Conservation (phyloP, 1,140 invertebrate genomes). For the Rhagoletis zephyria region DNA sequence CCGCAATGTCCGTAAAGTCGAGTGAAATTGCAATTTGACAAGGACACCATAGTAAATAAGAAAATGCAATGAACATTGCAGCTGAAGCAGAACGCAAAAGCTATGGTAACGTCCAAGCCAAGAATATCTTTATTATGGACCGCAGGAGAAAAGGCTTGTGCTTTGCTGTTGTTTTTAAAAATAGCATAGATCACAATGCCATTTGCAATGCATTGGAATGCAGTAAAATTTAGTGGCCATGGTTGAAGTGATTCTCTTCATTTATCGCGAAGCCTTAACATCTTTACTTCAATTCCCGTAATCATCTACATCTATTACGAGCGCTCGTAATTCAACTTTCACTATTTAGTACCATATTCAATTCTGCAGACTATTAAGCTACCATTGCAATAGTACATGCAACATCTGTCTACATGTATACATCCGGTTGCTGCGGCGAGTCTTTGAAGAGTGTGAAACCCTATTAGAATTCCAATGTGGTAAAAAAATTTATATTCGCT, state of each 20-base stretch:
- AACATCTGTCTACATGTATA: not conserved
- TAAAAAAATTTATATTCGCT: not conserved
- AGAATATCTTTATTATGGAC: not conserved
- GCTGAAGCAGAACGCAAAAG: not conserved
- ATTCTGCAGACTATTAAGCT: not conserved
- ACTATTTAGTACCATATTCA: not conserved
- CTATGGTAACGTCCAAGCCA: not conserved
- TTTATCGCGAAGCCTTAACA: not conserved
- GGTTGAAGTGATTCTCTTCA: not conserved
- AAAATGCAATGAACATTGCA: constrained; percentile 19
- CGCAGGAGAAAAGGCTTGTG: not conserved
- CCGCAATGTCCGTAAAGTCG: constrained; percentile 38
- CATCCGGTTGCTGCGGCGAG: not conserved
- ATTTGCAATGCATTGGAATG: not conserved
- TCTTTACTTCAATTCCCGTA: not conserved
- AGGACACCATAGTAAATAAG: constrained; percentile 28
- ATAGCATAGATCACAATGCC: not conserved
- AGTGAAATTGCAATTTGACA: constrained; percentile 48
- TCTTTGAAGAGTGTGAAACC: not conserved
- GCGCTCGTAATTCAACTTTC: not conserved
- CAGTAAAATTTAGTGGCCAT: not conserved
- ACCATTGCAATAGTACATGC: not conserved
- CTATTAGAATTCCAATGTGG: not conserved
- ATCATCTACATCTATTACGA: not conserved
- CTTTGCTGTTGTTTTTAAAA: not conserved